phyloP scores from a whole-genome alignment of 2,797 vertebrate genomes.

The Acanthis flammea region DNA sequence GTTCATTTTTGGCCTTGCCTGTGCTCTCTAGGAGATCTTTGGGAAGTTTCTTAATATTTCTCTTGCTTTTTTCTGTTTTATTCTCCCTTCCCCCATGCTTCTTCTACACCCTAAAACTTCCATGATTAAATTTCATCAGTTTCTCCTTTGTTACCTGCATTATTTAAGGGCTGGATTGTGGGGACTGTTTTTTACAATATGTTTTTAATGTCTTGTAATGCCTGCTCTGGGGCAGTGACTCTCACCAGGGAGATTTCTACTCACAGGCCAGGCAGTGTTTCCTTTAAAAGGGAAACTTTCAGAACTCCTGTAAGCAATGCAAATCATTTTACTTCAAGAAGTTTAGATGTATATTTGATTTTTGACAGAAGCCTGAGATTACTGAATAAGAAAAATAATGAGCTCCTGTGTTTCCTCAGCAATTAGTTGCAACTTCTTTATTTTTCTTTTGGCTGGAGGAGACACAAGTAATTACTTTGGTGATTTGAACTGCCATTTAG shows the following conservation, averaged over 20 bases:
- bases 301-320: neutral
- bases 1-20: slow-evolving; percentile 42
- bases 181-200: neutral
- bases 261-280: neutral
- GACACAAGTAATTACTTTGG: neutral
- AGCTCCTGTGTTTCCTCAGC: neutral
- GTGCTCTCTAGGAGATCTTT: neutral
- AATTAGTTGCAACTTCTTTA: neutral
- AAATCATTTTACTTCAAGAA: neutral
- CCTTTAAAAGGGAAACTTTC: neutral
- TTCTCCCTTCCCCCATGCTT: neutral
- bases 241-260: neutral
- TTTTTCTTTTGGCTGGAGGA: neutral
- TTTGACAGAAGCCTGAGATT: slow-evolving; percentile 7
- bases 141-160: neutral
- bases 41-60: slow-evolving; percentile 34
- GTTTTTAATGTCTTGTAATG: neutral
- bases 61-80: neutral
- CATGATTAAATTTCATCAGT: slow-evolving; percentile 17
- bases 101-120: neutral
- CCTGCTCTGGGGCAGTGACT: neutral
- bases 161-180: neutral
- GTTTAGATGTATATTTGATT: neutral
- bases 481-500: neutral
- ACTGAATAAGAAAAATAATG: neutral